Evolutionary conservation across 2,888 invertebrate genomes (phyloP).

Genomic region (Agonum fuliginosum): DNA sequence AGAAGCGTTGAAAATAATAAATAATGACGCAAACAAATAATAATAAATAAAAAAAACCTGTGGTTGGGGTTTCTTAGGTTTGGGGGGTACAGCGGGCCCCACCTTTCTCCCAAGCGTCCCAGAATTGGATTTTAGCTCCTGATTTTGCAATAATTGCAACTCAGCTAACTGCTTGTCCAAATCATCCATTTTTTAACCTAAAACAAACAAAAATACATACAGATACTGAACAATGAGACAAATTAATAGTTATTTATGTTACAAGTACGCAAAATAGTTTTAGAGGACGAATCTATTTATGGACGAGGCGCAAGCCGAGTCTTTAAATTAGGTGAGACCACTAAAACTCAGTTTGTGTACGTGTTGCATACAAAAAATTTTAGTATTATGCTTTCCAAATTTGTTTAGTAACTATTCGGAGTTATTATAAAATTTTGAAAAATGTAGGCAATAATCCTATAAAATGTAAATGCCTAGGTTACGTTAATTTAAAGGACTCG

Average conservation of each 20-base stretch:
- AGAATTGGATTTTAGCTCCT: constrained; percentile 67
- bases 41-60: constrained; percentile 71
- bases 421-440: no score
- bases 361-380: no score
- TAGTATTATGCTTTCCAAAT: no score
- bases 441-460: no score
- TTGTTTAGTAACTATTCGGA: no score
- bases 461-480: no score
- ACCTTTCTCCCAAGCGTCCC: constrained; percentile 77
- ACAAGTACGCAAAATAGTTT: neutral
- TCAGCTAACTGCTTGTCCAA: constrained; percentile 83
- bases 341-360: no score
- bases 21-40: neutral
- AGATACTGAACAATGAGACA: neutral
- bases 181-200: constrained; percentile 75
- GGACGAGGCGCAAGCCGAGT: no score
- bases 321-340: no score
- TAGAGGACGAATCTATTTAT: neutral
- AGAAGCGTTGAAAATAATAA: neutral
- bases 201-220: neutral
- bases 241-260: neutral
- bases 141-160: constrained; percentile 78
- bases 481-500: no score
- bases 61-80: constrained; percentile 81
- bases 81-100: constrained; percentile 88